Conservation (phyloP, 2,888 invertebrate species). For the Diarsia brunnea region DNA sequence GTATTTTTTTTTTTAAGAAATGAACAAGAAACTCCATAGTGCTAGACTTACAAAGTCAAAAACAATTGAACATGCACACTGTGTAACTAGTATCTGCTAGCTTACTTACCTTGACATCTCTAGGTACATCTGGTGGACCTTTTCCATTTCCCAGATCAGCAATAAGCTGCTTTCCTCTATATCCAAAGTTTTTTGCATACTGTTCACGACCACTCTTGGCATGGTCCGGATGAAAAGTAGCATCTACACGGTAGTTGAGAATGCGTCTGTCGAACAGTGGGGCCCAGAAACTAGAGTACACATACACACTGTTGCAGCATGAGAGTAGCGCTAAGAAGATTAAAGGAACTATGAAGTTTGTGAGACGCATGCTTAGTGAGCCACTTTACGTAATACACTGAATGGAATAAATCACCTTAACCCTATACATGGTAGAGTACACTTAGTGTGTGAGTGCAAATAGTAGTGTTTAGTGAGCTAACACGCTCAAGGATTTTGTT, state of each 20-base stretch:
- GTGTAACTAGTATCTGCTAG: neutral
- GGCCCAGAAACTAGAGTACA: constrained; percentile 86
- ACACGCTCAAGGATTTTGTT: constrained; percentile 54
- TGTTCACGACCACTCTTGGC: constrained; percentile 72
- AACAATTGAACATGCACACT: neutral
- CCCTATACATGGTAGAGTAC: neutral
- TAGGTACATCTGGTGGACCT: constrained; percentile 60
- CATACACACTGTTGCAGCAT: constrained; percentile 68
- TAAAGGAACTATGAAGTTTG: neutral
- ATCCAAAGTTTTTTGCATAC: constrained; percentile 77
- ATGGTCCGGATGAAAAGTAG: constrained; percentile 75
- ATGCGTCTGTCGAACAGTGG: constrained; percentile 81
- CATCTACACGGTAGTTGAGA: constrained; percentile 82
- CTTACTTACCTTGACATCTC: constrained; percentile 74
- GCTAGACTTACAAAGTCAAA: neutral
- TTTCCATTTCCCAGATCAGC: constrained; percentile 81
- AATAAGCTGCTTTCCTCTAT: constrained; percentile 80
- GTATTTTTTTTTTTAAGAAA: neutral
- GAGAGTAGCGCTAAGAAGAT: constrained; percentile 5
- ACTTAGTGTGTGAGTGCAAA: constrained; percentile 40
- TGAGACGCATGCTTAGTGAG: constrained; percentile 26
- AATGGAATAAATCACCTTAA: neutral
- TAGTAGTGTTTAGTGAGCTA: constrained; percentile 51
- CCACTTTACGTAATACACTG: constrained; percentile 19
- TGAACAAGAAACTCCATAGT: neutral